Evolutionary conservation across 2,888 invertebrate species (phyloP), one percentile per base, ranked within the genome.

Genomic region (Drosophila imparisetae): DNA sequence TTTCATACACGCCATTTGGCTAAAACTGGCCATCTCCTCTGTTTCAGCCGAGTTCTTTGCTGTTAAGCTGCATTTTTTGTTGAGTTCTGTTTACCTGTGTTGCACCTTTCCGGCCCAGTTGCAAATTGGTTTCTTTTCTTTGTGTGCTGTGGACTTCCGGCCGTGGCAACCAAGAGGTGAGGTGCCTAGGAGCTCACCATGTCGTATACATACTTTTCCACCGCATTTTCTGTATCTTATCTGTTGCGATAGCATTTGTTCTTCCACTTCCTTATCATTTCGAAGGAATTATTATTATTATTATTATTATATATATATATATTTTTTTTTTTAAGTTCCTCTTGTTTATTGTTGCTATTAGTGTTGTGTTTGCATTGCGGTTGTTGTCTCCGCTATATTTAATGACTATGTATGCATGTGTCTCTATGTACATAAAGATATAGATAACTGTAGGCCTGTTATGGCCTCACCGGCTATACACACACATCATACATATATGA

Each of bases 311-410:
- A 30, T 30, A 8, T 30, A 3, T 30, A 2, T 30, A 7, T 7
- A 7, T 38, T 3, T 36, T n/a, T 40, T 40, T 45, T 52, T 45
- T 52, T 54, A 45, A 45, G 60, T 62, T 68, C 62, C 67, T 68
- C 61, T 61, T 38, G 70, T 70, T 79, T 77, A 79, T 77, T 79
- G 80, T 77, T 79, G 70, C 59, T 71, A 67, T 78, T 75, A 63
- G 54, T 63, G 66, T 59, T 49, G 68, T 79, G 79, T 80, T 77
- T 81, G 81, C 77, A 80, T 80, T 80, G 72, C 50, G 65, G 30
- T 61, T 66, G 72, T 72, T 45, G 54, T 75, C 49, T 72, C 59
- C 74, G 45, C n/a, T 38, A 4, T 55, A 74, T 78, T 59, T 66
- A 65, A 63, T 48, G 24, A 32, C 38, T 64, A 63, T 4, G 59